These are phyloP conservation scores for Halictus rubicundus DNA, from an alignment of 1,140 invertebrate genomes.

Conservation along the genomic window DNA sequence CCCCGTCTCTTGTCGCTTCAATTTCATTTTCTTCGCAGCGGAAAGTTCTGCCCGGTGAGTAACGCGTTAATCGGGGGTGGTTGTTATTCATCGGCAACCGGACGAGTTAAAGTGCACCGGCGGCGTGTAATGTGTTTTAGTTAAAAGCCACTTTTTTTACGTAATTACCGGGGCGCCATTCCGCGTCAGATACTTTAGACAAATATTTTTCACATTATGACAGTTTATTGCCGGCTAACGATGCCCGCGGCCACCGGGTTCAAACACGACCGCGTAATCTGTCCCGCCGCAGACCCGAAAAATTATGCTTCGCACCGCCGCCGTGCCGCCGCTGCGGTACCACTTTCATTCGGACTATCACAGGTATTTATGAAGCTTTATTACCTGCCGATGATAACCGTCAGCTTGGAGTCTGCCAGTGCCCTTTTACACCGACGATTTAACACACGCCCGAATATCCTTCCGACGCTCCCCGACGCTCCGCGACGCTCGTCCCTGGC, in stretches of 20 bases:
- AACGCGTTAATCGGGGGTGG: conserved; percentile 28
- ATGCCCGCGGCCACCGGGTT: neutral
- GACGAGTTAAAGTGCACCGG: conserved; percentile 15
- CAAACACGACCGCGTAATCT: neutral
- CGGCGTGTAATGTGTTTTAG: conserved; percentile 29
- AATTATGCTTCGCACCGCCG: too few relatives aligned
- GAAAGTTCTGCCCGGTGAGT: conserved; percentile 8
- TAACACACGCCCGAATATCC: too few relatives aligned
- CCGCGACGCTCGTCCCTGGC: too few relatives aligned
- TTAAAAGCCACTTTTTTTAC: conserved; percentile 40
- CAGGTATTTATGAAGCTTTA: too few relatives aligned
- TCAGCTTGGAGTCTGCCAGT: too few relatives aligned
- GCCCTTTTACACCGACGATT: too few relatives aligned
- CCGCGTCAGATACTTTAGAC: conserved; percentile 34
- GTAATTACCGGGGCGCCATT: conserved; percentile 33
- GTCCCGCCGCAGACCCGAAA: neutral
- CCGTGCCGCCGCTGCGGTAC: too few relatives aligned
- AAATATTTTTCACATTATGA: conserved; percentile 44
- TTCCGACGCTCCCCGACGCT: too few relatives aligned
- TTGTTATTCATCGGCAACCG: conserved; percentile 36
- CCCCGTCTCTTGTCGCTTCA: neutral
- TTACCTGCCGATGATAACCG: too few relatives aligned
- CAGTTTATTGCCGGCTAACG: conserved; percentile 45
- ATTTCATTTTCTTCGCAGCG: neutral
- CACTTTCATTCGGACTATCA: too few relatives aligned